phyloP scores from a whole-genome alignment of 2,113 vertebrate genomes.

The Boulengeromyrus knoepffleri region DNA sequence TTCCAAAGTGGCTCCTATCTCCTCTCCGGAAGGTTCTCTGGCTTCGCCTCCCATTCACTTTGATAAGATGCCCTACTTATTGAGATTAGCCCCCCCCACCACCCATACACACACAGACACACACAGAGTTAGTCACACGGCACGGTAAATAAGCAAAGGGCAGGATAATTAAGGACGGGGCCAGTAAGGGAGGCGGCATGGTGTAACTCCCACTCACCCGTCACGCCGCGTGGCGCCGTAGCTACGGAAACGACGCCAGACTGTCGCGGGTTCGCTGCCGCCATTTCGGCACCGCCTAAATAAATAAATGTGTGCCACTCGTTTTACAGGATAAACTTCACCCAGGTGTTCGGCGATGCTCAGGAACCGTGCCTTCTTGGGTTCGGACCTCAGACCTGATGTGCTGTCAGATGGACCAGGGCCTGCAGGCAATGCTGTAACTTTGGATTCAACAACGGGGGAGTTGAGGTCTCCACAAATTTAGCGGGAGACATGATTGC shows the following conservation, averaged over 20 bases:
- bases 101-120: background rate
- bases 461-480: too few relatives aligned
- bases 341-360: background rate
- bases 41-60: background rate
- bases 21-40: background rate
- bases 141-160: background rate
- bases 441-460: too few relatives aligned
- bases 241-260: background rate
- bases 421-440: background rate
- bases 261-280: background rate
- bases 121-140: background rate
- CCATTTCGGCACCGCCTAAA: background rate
- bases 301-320: background rate
- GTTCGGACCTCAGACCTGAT: background rate
- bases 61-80: slow-evolving; percentile 17
- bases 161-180: background rate
- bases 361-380: background rate
- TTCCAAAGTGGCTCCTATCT: background rate
- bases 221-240: background rate
- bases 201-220: background rate
- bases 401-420: background rate
- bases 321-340: background rate
- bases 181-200: background rate
- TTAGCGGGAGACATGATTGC: too few relatives aligned
- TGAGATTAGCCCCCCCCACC: background rate